Evolutionary conservation across 1,140 invertebrate genomes (phyloP), one percentile per base, ranked within the genome.

Genomic region (Drosophila pachea): DNA sequence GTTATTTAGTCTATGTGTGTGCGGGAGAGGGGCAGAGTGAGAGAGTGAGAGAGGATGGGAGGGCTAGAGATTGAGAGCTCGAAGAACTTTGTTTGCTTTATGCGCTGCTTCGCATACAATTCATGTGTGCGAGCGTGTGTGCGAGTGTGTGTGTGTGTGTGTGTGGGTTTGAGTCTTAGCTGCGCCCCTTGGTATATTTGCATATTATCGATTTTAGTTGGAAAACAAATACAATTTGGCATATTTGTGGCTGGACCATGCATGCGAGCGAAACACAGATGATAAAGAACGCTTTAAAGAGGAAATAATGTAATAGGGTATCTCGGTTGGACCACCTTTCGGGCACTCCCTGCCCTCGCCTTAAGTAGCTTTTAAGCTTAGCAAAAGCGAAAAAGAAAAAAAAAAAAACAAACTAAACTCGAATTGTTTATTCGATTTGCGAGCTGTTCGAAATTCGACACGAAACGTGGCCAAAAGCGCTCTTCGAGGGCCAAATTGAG

Each of bases 361-460:
- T 61, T 81, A 81, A 81, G 76, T 74, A 83, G 71, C 78, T 82
- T 78, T 83, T 71, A 58, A 73, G 78, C 78, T 82, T 81, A 82
- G 58, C 33, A 69, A 22, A 22, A 53, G 49, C 35, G 53, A 62
- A 49, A 14, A 22, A 38, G 47, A 11, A 40, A 33, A 38, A n/a
- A 61, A 14, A 1, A 5, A n/a, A n/a, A n/a, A n/a, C n/a, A n/a
- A n/a, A n/a, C n/a, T n/a, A 33, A 56, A 56, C 7, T 43, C 2
- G 78, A 62, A 69, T 79, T 59, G 70, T 66, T 73, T 86, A 86
- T 76, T 86, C 74, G 73, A 62, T 68, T 86, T 84, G 62, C 38
- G 56, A 69, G n/a, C 50, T 55, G 50, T 8, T 35, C 53, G 69
- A 72, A 72, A 72, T 38, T 62, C 64, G 65, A 68, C 58, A 72